Conservation (phyloP, 2,888 invertebrate species). For the Metacarcinus magister region DNA sequence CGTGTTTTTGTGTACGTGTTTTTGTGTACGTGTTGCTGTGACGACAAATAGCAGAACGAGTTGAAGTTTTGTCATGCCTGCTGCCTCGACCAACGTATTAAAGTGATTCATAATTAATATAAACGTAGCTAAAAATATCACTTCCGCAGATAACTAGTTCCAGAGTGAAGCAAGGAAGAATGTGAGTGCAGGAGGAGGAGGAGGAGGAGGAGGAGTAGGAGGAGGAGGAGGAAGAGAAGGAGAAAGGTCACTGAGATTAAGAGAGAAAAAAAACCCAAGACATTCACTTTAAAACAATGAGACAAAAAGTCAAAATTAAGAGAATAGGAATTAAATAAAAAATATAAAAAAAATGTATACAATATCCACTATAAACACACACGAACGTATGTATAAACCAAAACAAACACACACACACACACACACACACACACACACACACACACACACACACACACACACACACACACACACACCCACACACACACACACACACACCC, state of each 20-base stretch:
- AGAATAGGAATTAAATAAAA: neutral
- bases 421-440: too few species aligned
- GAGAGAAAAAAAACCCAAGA: neutral
- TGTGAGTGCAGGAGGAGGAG: neutral
- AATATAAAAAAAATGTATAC: neutral
- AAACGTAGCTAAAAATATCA: neutral
- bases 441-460: too few species aligned
- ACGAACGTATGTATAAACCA: neutral
- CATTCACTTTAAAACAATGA: neutral
- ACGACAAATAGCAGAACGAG: neutral
- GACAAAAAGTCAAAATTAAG: neutral
- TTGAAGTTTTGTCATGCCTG: neutral
- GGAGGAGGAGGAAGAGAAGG: neutral
- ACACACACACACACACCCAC: too few species aligned
- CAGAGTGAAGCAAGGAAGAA: neutral
- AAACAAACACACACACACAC: too few species aligned
- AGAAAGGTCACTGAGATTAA: neutral
- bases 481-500: too few species aligned
- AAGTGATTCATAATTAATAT: conserved; percentile 11
- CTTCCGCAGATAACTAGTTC: neutral
- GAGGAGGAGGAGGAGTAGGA: neutral
- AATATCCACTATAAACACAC: neutral
- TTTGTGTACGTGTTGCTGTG: neutral
- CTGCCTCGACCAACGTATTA: neutral
- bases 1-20: neutral